Evolutionary conservation across 1,140 invertebrate species (phyloP), one percentile per base, ranked within the genome.

Genomic region (Lordiphosa stackelbergi): DNA sequence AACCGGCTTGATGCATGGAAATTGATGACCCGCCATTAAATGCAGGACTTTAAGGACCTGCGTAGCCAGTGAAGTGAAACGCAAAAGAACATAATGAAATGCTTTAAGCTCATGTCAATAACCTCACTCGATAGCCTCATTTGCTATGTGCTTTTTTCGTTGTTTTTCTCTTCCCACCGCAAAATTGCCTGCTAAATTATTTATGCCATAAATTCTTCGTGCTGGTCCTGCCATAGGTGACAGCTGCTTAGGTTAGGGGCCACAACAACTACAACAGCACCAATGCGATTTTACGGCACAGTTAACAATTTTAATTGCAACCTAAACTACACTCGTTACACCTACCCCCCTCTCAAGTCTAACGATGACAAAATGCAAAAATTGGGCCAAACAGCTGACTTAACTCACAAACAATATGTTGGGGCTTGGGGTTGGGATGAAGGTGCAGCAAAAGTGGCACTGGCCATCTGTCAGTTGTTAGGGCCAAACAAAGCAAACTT

Each of bases 261-360:
- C 22, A 22, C 22, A 62, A 34, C 31, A 58, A 12, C 46, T 24
- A 36, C 13, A 4, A 51, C 19, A 9, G 28, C 40, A 41, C 64
- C 66, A 81, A 79, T 81, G 66, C 59, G 62, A 79, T 81, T 79
- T 75, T 66, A 65, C 62, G 57, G 49, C 48, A 83, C 71, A 73
- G 53, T 79, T 79, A 53, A 61, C 75, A 64, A 71, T 75, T 81
- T 71, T 81, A 79, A 79, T 81, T 79, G 71, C 71, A 60, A 41
- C 54, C 49, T 47, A 74, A 75, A 48, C 65, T 31, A 53, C 28
- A 31, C 64, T 66, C 22, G 36, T 31, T 45, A 45, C 22, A 45
- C 42, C 43, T 13, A 7, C 11, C 22, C 19, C 24, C 6, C 22
- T 11, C 22, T 12, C n/a, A 46, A 24, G 11, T 9, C 16, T 36